phyloP scores from a whole-genome alignment of 2,888 invertebrate genomes.

The Ashinkailepas kermadecensis region DNA sequence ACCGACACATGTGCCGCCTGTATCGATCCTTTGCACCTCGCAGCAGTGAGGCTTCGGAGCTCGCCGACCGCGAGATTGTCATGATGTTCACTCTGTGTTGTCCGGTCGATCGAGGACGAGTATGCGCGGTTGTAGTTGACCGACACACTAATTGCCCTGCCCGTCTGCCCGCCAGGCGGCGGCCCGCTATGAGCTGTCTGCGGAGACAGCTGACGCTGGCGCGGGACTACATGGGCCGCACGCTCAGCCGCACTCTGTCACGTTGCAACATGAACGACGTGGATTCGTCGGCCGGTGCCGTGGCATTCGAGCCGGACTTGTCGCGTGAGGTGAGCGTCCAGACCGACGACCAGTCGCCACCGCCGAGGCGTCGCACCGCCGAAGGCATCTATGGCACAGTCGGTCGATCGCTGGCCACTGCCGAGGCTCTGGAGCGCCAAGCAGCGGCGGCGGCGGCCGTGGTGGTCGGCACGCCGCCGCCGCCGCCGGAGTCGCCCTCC shows the following conservation, averaged over 20 bases:
- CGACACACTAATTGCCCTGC: too few relatives aligned
- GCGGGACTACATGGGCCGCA: constrained; percentile 1
- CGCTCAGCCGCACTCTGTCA: background rate
- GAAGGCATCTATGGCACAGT: constrained; percentile 16
- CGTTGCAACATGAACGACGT: background rate
- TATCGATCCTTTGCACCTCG: too few relatives aligned
- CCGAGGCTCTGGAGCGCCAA: background rate
- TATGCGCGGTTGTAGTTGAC: too few relatives aligned
- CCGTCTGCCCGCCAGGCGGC: too few relatives aligned
- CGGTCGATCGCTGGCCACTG: background rate
- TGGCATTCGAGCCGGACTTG: background rate
- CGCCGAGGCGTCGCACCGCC: background rate
- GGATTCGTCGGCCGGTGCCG: background rate
- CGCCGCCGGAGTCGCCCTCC: background rate
- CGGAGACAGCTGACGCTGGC: background rate
- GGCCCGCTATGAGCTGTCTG: background rate
- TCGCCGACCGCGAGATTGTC: too few relatives aligned
- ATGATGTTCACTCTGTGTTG: too few relatives aligned
- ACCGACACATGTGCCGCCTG: too few relatives aligned
- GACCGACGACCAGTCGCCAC: background rate
- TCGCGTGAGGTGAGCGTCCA: background rate
- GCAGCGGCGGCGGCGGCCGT: background rate
- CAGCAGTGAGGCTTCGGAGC: too few relatives aligned
- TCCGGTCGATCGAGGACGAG: too few relatives aligned
- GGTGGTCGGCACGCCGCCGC: background rate